Evolutionary conservation across 2,888 invertebrate genomes (phyloP).

Genomic region (Epinotia bilunana): DNA sequence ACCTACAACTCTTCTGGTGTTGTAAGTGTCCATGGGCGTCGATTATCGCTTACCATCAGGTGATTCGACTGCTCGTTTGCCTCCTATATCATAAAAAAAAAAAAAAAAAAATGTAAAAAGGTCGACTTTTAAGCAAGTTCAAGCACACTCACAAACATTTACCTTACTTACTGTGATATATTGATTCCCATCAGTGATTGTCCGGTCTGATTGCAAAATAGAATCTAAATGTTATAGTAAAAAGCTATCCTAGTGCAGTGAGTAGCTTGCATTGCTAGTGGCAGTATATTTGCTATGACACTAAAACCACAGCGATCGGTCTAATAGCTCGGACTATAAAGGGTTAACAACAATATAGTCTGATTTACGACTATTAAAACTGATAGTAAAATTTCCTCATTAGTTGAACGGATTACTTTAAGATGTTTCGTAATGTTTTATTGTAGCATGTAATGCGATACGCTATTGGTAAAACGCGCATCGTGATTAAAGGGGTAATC

Average conservation of each 20-base stretch:
- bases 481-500: not conserved
- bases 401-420: not conserved
- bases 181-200: not conserved
- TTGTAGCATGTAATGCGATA: not conserved
- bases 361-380: slow-evolving; percentile 10
- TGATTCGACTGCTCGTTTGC: no score
- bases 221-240: not conserved
- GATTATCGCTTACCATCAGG: no score
- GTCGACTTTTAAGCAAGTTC: no score
- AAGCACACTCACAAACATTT: no score
- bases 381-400: slow-evolving; percentile 8
- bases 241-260: not conserved
- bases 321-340: slow-evolving; percentile 18
- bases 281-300: not conserved
- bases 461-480: not conserved
- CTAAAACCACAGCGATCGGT: slow-evolving; percentile 17
- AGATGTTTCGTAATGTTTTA: not conserved
- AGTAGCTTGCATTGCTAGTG: not conserved
- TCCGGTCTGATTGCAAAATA: not conserved
- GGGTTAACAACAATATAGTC: slow-evolving; percentile 14
- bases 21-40: no score
- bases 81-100: no score
- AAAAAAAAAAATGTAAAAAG: no score
- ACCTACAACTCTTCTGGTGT: no score
- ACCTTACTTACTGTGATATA: no score